Evolutionary conservation across 2,797 vertebrate species (phyloP), one percentile per base, ranked within the genome.

Genomic region (Selene dorsalis): DNA sequence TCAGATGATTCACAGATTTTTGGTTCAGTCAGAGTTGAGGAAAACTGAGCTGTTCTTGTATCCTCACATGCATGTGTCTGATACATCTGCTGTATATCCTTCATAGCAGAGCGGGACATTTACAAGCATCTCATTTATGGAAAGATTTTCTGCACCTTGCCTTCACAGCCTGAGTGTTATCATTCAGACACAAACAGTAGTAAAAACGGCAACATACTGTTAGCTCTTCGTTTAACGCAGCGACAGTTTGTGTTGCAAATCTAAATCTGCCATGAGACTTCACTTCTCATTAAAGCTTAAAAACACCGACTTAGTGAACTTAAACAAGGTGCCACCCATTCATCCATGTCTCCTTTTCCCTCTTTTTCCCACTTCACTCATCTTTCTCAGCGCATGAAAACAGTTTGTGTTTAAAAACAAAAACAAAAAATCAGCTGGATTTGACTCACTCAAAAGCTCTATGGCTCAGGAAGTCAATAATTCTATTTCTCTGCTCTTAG

Each of bases 361-460:
- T 81, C 58, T 22, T 22, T 58, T 48, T 0, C 20, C 22, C 26
- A 41, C 53, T 64, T 72, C 64, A 58, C 64, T 62, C 43, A 73
- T 87, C 72, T 73, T 84, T 81, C 68, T 63, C 56, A 88, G 64
- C 43, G 55, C 2, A 45, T 66, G 65, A 52, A 80, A 84, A 74
- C 30, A 65, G 58, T 76, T 65, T 73, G 56, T 43, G 63, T 39
- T 39, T 20, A 2, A 45, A 61, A 5, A 1, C 7, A 53, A 14
- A 3, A 1, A 4, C 20, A 1, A 47, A 55, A 18, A 4, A 0
- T 4, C 71, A 67, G 10, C 55, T 69, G 60, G 61, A 79, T 81
- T 74, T 82, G 63, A 85, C 75, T 77, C 73, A 56, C 66, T 75
- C 73, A 73, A 82, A 90, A 87, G 39, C 80, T 84, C 77, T 72